phyloP scores from a whole-genome alignment of 2,888 invertebrate genomes.

The Lycaena phlaeas region DNA sequence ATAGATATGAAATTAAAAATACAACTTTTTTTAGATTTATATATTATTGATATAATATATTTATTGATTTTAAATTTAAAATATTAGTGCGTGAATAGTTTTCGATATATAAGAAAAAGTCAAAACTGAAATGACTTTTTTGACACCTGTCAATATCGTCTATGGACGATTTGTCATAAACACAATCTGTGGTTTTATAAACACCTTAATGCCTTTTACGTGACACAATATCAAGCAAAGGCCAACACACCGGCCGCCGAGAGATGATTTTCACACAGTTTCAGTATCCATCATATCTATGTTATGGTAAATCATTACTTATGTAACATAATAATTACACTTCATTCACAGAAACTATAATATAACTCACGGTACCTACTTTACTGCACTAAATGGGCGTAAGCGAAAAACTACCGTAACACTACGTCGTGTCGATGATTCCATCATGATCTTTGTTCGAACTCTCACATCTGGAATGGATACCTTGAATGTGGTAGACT shows the following conservation, averaged over 20 bases:
- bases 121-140: too few species aligned
- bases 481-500: conserved; percentile 24
- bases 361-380: conserved; percentile 38
- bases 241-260: conserved; percentile 15
- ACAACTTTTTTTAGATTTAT: too few species aligned
- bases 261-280: conserved; percentile 35
- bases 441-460: conserved; percentile 5
- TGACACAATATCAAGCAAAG: conserved; percentile 4
- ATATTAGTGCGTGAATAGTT: too few species aligned
- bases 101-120: too few species aligned
- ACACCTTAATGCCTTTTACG: too few species aligned
- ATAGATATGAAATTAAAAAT: too few species aligned
- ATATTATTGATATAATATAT: too few species aligned
- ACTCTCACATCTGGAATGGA: conserved; percentile 47
- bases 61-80: too few species aligned
- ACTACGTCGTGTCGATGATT: not conserved
- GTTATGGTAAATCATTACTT: conserved; percentile 54
- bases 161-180: too few species aligned
- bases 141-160: too few species aligned
- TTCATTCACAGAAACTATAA: conserved; percentile 40
- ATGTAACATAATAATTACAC: conserved; percentile 42
- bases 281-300: conserved; percentile 54
- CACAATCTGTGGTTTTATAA: too few species aligned
- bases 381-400: conserved; percentile 44
- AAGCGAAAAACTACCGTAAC: conserved; percentile 52